Percentiles rank a stretch among this genome's conserved stretches.
Evolutionary conservation across 1,140 invertebrate genomes (phyloP).

Genomic region (Hormaphis cornu): DNA sequence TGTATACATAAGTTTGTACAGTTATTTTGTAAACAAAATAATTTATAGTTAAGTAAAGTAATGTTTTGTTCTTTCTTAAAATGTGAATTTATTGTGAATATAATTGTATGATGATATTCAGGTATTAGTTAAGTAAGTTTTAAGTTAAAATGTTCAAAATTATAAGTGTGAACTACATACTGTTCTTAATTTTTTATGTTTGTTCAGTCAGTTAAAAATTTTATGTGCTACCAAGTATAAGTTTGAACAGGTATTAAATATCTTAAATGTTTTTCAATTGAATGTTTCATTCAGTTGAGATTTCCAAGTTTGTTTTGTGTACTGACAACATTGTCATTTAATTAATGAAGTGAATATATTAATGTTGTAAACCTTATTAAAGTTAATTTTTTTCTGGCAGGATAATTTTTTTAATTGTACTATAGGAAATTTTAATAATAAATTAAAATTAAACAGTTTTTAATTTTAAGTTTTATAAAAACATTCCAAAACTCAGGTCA

Average conservation of each 20-base stretch:
- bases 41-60: not conserved
- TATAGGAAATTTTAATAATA: no score
- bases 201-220: not conserved
- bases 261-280: no score
- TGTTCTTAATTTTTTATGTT: slow-evolving; percentile 10
- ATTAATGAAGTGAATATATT: no score
- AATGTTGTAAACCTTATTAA: no score
- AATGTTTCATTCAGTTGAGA: no score
- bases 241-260: not conserved
- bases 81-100: slow-evolving; percentile 25
- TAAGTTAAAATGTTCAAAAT: not conserved
- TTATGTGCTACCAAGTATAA: not conserved
- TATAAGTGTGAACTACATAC: not conserved
- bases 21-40: slow-evolving; percentile 16
- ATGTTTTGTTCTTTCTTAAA: not conserved
- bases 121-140: slow-evolving; percentile 11
- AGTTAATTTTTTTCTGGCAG: no score
- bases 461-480: no score
- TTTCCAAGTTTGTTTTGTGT: no score
- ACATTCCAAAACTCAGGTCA: no score
- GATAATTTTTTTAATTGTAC: no score
- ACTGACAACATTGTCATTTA: no score
- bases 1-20: slow-evolving; percentile 8
- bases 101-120: not conserved
- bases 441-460: no score